Base-by-base conservation (phyloP, 2,113 vertebrate species). In the Synodontis membranacea region DNA sequence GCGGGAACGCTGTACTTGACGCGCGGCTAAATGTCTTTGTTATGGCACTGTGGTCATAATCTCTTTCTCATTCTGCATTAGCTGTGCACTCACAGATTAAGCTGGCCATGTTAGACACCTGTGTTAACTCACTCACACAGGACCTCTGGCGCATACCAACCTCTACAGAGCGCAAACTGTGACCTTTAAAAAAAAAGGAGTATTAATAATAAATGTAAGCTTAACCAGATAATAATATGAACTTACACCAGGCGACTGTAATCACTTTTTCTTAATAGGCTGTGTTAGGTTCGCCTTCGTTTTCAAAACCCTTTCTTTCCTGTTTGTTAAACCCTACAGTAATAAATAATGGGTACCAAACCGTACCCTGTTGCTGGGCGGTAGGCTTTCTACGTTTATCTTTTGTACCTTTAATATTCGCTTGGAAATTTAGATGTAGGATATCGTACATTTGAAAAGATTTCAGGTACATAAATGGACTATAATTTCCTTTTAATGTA, bases 271-370 rank as follows among this genome's bases (percentile, higher is more conserved):
- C 12, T 89, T 66, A 81, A 90, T 82, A 75, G 89, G 80, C 87
- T 91, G 86, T 83, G 84, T 90, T 90, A 91, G 75, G 81, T 82
- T 88, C 86, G 23, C 23, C 81, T 82, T 21, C 19, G 17, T 6
- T 2, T 88, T 89, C 52, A 84, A 86, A 64, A 88, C 46, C 56
- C 50, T 21, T 21, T 62, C 19, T 64, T 37, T 39, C 37, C 70
- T 46, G 84, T 84, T 89, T 72, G 66, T 78, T 82, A 91, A 86
- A 91, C 89, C 66, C 87, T 72, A 39, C 37, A 39, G 8, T 72
- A 17, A 28, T 9, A 48, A 72, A 25, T 68, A 68, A 68, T 8
- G 4, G 17, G 7, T 23, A 72, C 12, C 37, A 68, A 37, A 37
- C 15, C 1, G 37, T 48, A 19, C 5, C 12, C 9, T 52, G 28